Base-by-base conservation (phyloP, 35 echinoderm and acorn worm genomes). In the Apostichopus californicus region DNA sequence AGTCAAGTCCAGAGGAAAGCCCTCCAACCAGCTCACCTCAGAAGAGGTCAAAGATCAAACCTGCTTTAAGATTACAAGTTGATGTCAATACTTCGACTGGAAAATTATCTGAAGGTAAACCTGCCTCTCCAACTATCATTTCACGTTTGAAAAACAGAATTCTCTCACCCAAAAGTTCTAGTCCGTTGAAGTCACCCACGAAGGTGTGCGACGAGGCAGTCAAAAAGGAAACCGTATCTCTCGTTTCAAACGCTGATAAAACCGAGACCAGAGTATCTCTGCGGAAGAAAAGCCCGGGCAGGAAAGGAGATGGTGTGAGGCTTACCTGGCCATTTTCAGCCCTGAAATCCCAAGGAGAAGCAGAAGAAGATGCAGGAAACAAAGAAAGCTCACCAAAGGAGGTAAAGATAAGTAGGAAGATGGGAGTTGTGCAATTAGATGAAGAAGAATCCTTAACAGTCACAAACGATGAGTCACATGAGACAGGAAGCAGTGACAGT, bases 401-500 rank as follows among this genome's bases (percentile, higher is more conserved):
- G 83, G 80, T 53, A 15, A 57, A 61, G 56, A 60, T 61, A 1
- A 60, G 54, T 20, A 87, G 83, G 83, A 87, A 65, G 60, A 65
- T 21, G 56, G 83, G 83, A 57, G 83, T 87, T 5, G 83, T 87
- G 83, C 22, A 82, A 57, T 26, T 25, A 53, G 83, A 57, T 18
- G 83, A 87, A 65, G 55, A 87, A 60, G 83, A 87, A 26, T 61
- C 83, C 13, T 52, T 89, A 54, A 68, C 28, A 21, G 89, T 79
- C 21, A 70, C 66, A 13, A 78, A 34, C 15, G 77, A 91, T 91
- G 89, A 91, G 20, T 78, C 56, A 57, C 89, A 77, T 12, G 89
- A 91, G 28, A 91, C 54, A 4, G 89, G 89, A 26, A 91, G 89
- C 15, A 60, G 72, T 91, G 89, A 91, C 89, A 91, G 89, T 52